These are phyloP conservation scores for Symphodus melops DNA, from an alignment of 2,113 vertebrate species.

Conservation along the genomic window DNA sequence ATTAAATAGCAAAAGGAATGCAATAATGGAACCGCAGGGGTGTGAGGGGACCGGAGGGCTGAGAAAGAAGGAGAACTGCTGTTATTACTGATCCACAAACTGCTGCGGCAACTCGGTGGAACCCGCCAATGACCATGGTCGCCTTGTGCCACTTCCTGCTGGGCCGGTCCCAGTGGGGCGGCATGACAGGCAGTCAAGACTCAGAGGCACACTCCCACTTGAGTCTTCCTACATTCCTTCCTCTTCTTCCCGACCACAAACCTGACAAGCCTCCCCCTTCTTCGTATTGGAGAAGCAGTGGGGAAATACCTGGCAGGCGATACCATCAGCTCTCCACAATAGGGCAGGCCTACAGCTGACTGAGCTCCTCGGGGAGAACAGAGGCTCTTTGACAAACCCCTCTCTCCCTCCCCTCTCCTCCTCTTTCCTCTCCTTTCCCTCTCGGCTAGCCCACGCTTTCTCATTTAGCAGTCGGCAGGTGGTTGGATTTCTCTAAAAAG, in stretches of 20 bases:
- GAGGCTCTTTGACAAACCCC: conserved; percentile 79
- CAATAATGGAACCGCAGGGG: conserved; percentile 69
- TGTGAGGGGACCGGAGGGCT: conserved; percentile 40
- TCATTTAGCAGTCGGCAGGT: conserved; percentile 81
- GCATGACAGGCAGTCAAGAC: conserved; percentile 66
- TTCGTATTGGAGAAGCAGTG: conserved; percentile 61
- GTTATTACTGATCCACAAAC: conserved; percentile 48
- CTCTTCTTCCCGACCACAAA: conserved; percentile 24
- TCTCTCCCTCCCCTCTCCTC: neutral
- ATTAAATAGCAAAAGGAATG: conserved; percentile 78
- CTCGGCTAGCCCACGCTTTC: conserved; percentile 78
- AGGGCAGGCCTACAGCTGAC: conserved; percentile 78
- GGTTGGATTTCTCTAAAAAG: conserved; percentile 81
- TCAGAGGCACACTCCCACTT: conserved; percentile 58
- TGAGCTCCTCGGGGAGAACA: conserved; percentile 78
- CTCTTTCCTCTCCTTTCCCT: conserved; percentile 47
- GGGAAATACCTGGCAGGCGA: conserved; percentile 78
- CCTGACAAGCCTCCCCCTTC: conserved; percentile 53
- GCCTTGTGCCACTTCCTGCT: conserved; percentile 71
- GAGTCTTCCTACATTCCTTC: conserved; percentile 74
- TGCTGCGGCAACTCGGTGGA: conserved; percentile 11
- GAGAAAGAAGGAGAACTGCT: conserved; percentile 14
- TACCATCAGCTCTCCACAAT: conserved; percentile 71
- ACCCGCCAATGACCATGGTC: conserved; percentile 61
- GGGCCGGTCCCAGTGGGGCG: conserved; percentile 68